Evolutionary conservation across 1,140 invertebrate species (phyloP), one percentile per base, ranked within the genome.

Genomic region (Brachionus koreanus): DNA sequence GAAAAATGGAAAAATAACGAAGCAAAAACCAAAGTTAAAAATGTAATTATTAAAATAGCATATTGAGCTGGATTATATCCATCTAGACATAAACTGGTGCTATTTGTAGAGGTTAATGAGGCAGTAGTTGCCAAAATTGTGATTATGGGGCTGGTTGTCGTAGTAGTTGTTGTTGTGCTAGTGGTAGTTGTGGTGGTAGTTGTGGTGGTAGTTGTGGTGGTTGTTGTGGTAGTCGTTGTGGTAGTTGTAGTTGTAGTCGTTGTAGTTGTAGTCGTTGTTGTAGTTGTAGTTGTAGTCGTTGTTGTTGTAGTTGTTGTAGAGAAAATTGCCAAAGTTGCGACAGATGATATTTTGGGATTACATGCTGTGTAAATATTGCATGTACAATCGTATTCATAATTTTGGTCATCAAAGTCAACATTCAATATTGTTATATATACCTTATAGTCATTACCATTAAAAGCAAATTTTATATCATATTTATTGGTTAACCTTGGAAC

Each of bases 1-100:
- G 76, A 79, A 43, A 42, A 79, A 61, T 79, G 76, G n/a, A 79
- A 79, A 61, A 79, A 43, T 25, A 79, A 63, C 7, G 76, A 57
- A 33, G 76, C 46, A 19, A 79, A 23, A 19, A 65, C 76, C 5
- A 79, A 10, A 13, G 76, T 43, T 42, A 79, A 3, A 61, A 61
- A 79, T 37, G 76, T 42, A 37, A 79, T 61, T 61, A 79, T 39
- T 43, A 79, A 23, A 16, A 79, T 19, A 2, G 61, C 76, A 29
- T 79, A 79, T 79, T 79, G 76, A 25, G 76, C 76, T 23, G 76
- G 33, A 29, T 79, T 79, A 13, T 35, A 61, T 29, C 49, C 37
- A 4, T 79, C 61, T 43, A 61, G 35, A 29, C 76, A 79, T 61
- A 35, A 12, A 61, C 19, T 61, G 12, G 61, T 61, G 5, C 19